Conservation (phyloP, 2,797 vertebrate genomes). For the Tenualosa ilisha region DNA sequence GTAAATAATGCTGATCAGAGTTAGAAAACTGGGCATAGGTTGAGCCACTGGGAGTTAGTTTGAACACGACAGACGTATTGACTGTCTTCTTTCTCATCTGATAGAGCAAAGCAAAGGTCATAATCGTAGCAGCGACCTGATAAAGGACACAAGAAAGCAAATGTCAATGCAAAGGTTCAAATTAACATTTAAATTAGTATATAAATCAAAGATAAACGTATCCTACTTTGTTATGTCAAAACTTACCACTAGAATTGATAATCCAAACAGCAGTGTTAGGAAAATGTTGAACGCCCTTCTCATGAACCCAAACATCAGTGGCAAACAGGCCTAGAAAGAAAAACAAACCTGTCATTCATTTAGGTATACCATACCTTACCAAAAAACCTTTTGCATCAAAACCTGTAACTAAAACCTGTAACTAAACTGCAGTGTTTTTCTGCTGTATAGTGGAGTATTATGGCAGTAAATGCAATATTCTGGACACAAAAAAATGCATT, state of each 20-base stretch:
- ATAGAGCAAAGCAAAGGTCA: slow-evolving; percentile 9
- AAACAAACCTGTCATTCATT: not conserved
- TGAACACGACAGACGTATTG: slow-evolving; percentile 6
- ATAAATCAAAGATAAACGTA: not conserved
- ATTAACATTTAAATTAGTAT: not conserved
- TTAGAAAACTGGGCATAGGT: slow-evolving; percentile 39
- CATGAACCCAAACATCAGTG: slow-evolving; percentile 2
- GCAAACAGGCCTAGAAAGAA: not conserved
- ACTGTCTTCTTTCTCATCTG: slow-evolving; percentile 12
- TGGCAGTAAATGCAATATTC: too few species aligned
- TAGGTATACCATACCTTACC: too few species aligned
- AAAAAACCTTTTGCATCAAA: too few species aligned
- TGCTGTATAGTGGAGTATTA: too few species aligned
- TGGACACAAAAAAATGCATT: too few species aligned
- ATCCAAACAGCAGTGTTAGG: not conserved
- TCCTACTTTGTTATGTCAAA: not conserved
- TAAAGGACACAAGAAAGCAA: not conserved
- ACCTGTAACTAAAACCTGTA: too few species aligned
- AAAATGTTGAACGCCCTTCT: slow-evolving; percentile 15
- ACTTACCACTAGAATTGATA: slow-evolving; percentile 19
- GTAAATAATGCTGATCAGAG: slow-evolving; percentile 36
- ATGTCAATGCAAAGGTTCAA: not conserved
- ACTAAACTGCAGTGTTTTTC: too few species aligned
- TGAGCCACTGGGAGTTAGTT: not conserved
- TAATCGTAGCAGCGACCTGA: not conserved